Evolutionary conservation across 2,113 vertebrate genomes (phyloP), one percentile per base, ranked within the genome.

Genomic region (Origma solitaria): DNA sequence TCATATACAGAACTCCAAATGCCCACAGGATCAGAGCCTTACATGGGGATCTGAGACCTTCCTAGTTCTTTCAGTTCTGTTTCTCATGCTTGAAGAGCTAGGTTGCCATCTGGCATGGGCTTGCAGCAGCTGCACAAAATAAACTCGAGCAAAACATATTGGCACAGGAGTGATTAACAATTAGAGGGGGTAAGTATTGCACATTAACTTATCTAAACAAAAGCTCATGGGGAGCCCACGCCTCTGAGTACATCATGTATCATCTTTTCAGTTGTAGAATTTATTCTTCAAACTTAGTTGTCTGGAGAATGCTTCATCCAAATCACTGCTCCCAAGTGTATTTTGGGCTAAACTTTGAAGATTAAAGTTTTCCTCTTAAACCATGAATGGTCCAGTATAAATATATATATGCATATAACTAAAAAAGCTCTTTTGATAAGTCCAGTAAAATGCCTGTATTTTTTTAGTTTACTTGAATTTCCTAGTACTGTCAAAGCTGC

Each of bases 51-150:
- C 54, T 2, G 7, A 66, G 50, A 50, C 60, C 33, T 50, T 85
- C 64, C 45, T 8, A 13, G 15, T 31, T 71, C 68, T 88, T 85
- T 64, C 76, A 37, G n/a, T 65, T 93, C 50, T 85, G 50, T 82
- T 90, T 73, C 82, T 71, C 22, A 38, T 22, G 40, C 57, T 71
- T 68, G 44, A 86, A 90, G 68, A 95, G 92, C 30, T 62, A 68
- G 40, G 28, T 86, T 92, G 56, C 92, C 90, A 83, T 86, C 90
- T 95, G 94, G 85, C 94, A 95, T 1, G 3, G 37, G 44, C 71
- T 83, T 42, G 44, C 82, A 93, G 87, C 90, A 95, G 82, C 92
- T 96, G 90, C 44, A 11, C 11, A 27, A 73, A 64, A 91, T 62
- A 90, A 91, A 77, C 42, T 76, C 2, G 0, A 80, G 66, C 50